Evolutionary conservation across 92 coral and sea anemone genomes (phyloP).

Genomic region (Phenganax subtilis): DNA sequence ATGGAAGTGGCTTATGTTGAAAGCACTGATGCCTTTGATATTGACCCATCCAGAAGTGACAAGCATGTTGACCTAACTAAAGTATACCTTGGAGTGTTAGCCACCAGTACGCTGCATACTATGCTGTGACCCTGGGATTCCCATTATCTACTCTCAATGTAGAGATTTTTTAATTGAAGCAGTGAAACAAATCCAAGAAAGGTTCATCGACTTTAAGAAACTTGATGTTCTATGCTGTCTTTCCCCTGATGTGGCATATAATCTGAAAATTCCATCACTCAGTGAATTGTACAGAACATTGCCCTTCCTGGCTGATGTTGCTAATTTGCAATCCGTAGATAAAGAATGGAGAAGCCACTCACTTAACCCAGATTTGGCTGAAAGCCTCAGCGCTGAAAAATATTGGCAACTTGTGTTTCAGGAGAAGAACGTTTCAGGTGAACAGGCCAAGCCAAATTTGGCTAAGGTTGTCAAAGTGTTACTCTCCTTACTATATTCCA

Average conservation of each 20-base stretch:
- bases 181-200: slow-evolving; percentile 9
- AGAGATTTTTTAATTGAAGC: slow-evolving; percentile 19
- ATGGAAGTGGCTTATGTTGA: not conserved
- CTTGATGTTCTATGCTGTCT: slow-evolving; percentile 11
- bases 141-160: slow-evolving; percentile 4
- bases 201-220: slow-evolving; percentile 9
- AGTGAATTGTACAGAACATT: slow-evolving; percentile 9
- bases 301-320: slow-evolving; percentile 21
- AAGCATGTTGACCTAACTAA: not conserved
- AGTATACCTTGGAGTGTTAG: not conserved
- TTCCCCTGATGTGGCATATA: slow-evolving; percentile 7
- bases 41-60: too few relatives aligned
- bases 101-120: not conserved
- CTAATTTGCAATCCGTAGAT: slow-evolving; percentile 19
- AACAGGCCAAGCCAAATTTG: slow-evolving; percentile 1
- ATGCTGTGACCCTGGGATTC: slow-evolving; percentile 4
- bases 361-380: slow-evolving; percentile 20
- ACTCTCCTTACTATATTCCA: slow-evolving; percentile 12
- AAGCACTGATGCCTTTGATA: not conserved
- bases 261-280: slow-evolving; percentile 13
- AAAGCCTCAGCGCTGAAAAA: not conserved
- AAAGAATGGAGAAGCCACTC: slow-evolving; percentile 29
- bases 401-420: slow-evolving; percentile 1
- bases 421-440: slow-evolving; percentile 4
- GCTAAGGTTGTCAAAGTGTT: not conserved